Base-by-base conservation (phyloP, 2,797 vertebrate genomes). In the Melanogrammus aeglefinus region DNA sequence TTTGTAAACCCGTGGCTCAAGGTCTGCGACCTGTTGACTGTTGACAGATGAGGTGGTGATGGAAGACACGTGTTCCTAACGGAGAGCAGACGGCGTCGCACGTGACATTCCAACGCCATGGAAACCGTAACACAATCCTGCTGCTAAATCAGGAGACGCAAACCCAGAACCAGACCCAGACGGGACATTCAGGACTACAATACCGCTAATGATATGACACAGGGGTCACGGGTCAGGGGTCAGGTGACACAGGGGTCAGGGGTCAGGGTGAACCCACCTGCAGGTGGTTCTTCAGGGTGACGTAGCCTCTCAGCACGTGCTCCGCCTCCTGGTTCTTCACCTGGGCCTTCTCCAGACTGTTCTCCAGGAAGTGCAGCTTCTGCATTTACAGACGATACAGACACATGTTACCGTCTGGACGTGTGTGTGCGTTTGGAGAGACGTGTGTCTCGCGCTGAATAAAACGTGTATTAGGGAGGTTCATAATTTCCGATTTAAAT, bases 301-400 rank as follows among this genome's bases (percentile, higher is more conserved):
- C 86, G 81, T 96, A 96, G 76, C 94, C 91, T 6, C 33, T 82
- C 44, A 87, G 93, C 76, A 97, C 94, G 81, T 93, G 93, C 57
- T 94, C 89, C 0, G 95, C 95, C 83, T 95, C 96, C 29, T 93
- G 91, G 6, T 86, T 94, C 88, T 97, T 97, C 78, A 96, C 90
- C 75, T 91, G 92, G 1, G 94, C 92, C 86, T 97, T 97, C 83
- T 97, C 96, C 86, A 97, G 88, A 0, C 91, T 93, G 88, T 97
- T 97, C 85, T 97, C 96, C 84, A 97, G 85, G 0, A 90, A 77
- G 1, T 93, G 92, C 80, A 96, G 44, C 24, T 91, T 94, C 96
- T 97, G 76, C 72, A 84, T 18, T 82, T 51, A 84, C 9, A 27
- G 18, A 75, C 66, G 77, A 9, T 39, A 72, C 39, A n/a, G 36